These are phyloP conservation scores for Morone chrysops DNA, from an alignment of 2,113 vertebrate genomes.

Conservation along the genomic window DNA sequence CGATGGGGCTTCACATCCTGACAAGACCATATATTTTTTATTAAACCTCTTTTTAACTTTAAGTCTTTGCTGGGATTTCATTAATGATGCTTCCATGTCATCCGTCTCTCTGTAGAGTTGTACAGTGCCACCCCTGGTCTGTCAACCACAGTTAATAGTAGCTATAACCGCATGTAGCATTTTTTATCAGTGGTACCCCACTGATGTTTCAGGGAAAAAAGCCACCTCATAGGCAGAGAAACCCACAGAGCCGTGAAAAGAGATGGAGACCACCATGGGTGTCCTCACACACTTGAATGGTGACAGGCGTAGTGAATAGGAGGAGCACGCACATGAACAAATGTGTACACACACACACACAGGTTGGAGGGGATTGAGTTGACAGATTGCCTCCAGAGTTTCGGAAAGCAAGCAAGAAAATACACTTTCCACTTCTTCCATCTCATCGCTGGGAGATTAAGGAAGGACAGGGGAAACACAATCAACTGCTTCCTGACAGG, in stretches of 20 bases:
- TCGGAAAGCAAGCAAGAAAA: constrained; percentile 42
- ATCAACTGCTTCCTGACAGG: constrained; percentile 45
- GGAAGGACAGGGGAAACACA: constrained; percentile 53
- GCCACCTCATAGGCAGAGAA: constrained; percentile 40
- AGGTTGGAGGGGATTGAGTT: constrained; percentile 45
- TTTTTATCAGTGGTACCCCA: constrained; percentile 31
- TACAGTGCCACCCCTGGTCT: constrained; percentile 32
- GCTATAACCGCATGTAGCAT: constrained; percentile 45
- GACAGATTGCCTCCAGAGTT: constrained; percentile 68
- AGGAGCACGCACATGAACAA: constrained; percentile 5
- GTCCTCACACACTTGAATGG: constrained; percentile 43
- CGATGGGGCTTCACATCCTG: neutral
- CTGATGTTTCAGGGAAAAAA: constrained; percentile 36
- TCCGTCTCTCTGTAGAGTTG: constrained; percentile 16
- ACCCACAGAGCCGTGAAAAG: constrained; percentile 56
- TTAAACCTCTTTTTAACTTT: neutral
- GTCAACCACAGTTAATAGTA: constrained; percentile 56
- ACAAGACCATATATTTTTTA: constrained; percentile 1
- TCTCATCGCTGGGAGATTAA: constrained; percentile 59
- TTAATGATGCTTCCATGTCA: constrained; percentile 24
- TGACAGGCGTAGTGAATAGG: constrained; percentile 41
- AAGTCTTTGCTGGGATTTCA: constrained; percentile 6
- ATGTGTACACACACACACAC: constrained; percentile 22
- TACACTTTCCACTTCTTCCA: constrained; percentile 23
- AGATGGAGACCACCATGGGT: constrained; percentile 48